Evolutionary conservation across 1,140 invertebrate species (phyloP).

Genomic region (Caenorhabditis elegans): WBcel235 BX284605.5:6276501-6277000

Average conservation of each 20-base stretch:
- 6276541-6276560: not conserved
- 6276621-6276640: not conserved
- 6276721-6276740: not conserved
- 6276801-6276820: slow-evolving; percentile 12
- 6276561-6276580: slow-evolving; percentile 6
- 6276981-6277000: not conserved
- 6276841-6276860: not conserved
- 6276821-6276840: not conserved
- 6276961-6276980: not conserved
- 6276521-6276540: slow-evolving; percentile 25
- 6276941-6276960: slow-evolving; percentile 14
- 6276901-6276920: slow-evolving; percentile 9
- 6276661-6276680: not conserved
- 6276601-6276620: not conserved
- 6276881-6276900: not conserved
- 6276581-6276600: not conserved
- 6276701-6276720: not conserved
- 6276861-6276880: slow-evolving; percentile 9
- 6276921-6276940: slow-evolving; percentile 4
- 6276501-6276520: slow-evolving; percentile 17
- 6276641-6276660: too few relatives aligned
- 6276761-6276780: slow-evolving; percentile 27
- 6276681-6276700: not conserved
- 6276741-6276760: slow-evolving; percentile 18
- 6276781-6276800: slow-evolving; percentile 20